Evolutionary conservation across 2,888 invertebrate species (phyloP).

Genomic region (Yponomeuta malinellus): DNA sequence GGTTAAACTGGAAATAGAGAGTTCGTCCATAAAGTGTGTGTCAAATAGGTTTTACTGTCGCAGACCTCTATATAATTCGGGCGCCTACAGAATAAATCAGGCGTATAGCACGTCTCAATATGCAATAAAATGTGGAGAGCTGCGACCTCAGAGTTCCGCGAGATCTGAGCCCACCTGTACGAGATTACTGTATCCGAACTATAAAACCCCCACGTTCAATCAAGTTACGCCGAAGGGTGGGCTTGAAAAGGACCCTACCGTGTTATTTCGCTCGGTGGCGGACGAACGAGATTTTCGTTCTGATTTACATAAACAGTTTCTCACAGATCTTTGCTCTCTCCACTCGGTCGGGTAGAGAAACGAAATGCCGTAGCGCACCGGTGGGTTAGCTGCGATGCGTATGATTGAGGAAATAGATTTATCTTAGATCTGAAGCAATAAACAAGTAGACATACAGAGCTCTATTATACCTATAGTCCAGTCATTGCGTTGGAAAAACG

Average conservation of each 20-base stretch:
- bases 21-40: slow-evolving; percentile 27
- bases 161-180: slow-evolving; percentile 69
- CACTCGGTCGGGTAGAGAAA: neutral
- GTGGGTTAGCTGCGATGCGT: too few relatives aligned
- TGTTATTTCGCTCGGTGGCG: slow-evolving; percentile 40
- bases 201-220: slow-evolving; percentile 63
- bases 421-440: too few relatives aligned
- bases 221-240: slow-evolving; percentile 50
- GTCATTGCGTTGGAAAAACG: too few relatives aligned
- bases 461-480: too few relatives aligned
- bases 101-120: slow-evolving; percentile 67
- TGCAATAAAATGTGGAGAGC: slow-evolving; percentile 62
- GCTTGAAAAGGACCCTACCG: slow-evolving; percentile 52
- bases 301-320: slow-evolving; percentile 59
- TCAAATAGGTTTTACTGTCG: slow-evolving; percentile 48
- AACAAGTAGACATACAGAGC: too few relatives aligned
- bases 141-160: slow-evolving; percentile 57
- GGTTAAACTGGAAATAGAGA: slow-evolving; percentile 11
- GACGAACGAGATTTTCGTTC: slow-evolving; percentile 41
- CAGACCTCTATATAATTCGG: slow-evolving; percentile 44
- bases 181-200: slow-evolving; percentile 65
- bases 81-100: slow-evolving; percentile 50
- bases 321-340: slow-evolving; percentile 29
- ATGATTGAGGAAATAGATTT: too few relatives aligned
- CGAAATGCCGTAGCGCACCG: neutral